Evolutionary conservation across 2,888 invertebrate genomes (phyloP).

Genomic region (Lithophane leautieri): DNA sequence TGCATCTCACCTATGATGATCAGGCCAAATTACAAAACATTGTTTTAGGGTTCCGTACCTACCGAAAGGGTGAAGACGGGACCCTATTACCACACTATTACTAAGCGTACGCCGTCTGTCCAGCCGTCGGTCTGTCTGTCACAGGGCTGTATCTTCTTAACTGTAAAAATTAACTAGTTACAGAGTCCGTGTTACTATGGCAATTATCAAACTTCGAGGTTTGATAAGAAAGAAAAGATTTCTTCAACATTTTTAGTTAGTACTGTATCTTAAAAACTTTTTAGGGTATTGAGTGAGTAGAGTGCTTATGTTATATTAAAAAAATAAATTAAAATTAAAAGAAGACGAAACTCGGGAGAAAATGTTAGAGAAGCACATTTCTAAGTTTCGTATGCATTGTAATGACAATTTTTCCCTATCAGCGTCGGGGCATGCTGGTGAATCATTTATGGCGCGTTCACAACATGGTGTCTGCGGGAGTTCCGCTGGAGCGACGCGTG

Average conservation of each 20-base stretch:
- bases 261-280: not conserved
- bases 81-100: too few relatives aligned
- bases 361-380: not conserved
- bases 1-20: too few relatives aligned
- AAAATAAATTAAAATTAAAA: not conserved
- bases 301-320: not conserved
- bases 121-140: not conserved
- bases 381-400: not conserved
- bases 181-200: not conserved
- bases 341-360: not conserved
- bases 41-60: not conserved
- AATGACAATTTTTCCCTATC: conserved; percentile 66
- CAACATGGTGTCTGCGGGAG: conserved; percentile 92
- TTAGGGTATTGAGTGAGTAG: too few relatives aligned
- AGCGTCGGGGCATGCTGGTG: conserved; percentile 95
- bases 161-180: not conserved
- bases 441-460: conserved; percentile 96
- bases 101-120: not conserved
- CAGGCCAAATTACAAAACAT: too few relatives aligned
- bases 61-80: too few relatives aligned
- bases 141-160: not conserved
- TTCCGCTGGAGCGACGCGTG: conserved; percentile 94
- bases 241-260: not conserved
- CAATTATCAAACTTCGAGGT: not conserved
- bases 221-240: not conserved